phyloP scores from a whole-genome alignment of 2,797 vertebrate genomes.

The Sebastes diploproa region DNA sequence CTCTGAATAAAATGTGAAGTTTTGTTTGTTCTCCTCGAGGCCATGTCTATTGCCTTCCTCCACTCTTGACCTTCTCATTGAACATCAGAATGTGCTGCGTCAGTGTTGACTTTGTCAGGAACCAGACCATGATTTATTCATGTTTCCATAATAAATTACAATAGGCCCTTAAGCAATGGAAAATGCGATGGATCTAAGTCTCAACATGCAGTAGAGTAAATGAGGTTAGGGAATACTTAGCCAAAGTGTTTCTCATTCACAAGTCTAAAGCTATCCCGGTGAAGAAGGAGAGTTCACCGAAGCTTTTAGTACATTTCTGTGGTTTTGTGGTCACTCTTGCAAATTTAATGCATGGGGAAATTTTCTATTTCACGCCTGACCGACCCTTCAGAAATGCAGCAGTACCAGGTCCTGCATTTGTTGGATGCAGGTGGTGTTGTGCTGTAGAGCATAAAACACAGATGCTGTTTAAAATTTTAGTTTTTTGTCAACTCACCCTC shows the following conservation, averaged over 20 bases:
- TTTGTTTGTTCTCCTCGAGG: conserved; percentile 27
- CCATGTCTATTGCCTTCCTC: background rate
- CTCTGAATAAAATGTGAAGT: conserved; percentile 23
- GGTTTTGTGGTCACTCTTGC: conserved; percentile 19
- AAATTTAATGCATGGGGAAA: conserved; percentile 46
- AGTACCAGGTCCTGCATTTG: background rate
- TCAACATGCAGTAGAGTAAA: background rate
- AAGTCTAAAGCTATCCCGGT: background rate
- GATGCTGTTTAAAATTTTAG: background rate
- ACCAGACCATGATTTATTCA: background rate
- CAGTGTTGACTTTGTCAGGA: background rate
- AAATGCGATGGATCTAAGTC: background rate
- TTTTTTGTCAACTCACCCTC: background rate
- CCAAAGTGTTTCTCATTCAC: conserved; percentile 17
- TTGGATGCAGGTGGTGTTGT: conserved; percentile 1
- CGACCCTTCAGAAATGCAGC: conserved; percentile 11
- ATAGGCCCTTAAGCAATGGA: background rate
- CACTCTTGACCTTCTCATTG: background rate
- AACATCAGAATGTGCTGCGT: background rate
- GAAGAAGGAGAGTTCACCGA: background rate
- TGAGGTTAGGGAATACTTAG: background rate
- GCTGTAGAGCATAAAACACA: background rate
- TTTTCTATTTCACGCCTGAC: conserved; percentile 33
- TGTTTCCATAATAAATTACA: background rate
- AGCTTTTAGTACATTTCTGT: conserved; percentile 37